Base-by-base conservation (phyloP, 2,113 vertebrate genomes). In the Jaculus jaculus region DNA sequence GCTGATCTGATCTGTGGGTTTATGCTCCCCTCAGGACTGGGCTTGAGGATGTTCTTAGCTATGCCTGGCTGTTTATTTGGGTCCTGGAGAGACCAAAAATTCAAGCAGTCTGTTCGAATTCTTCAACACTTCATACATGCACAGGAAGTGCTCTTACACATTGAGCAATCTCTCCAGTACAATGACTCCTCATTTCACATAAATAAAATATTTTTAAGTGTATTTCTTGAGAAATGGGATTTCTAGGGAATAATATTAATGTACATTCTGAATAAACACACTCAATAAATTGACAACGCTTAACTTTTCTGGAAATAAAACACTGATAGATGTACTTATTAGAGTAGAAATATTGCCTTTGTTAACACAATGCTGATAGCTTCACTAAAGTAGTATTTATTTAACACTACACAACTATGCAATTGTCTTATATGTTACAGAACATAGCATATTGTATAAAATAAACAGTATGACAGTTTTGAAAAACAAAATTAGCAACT, bases 231-330 rank as follows among this genome's bases (percentile, higher is more conserved):
- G 28, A 23, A 74, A 37, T n/a, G 8, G 3, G 74, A 10, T 60
- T 82, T n/a, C n/a, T 91, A 77, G 7, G n/a, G 88, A 73, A 54
- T 85, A 95, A n/a, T 21, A 66, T 5, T 68, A 30, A 80, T 20
- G 18, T 13, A 30, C 7, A 71, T 87, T 90, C 71, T 54, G 42
- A 66, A 83, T 79, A 90, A 72, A 61, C 13, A 63, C 71, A 24
- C 3, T 93, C 32, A 69, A n/a, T 71, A 87, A 89, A 69, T 84
- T 63, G 12, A 58, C 7, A n/a, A 79, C 18, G 80, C 75, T 71
- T 84, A 90, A 34, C 30, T 84, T 93, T 92, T 3, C 10, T 73
- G 10, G 61, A 87, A 88, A 87, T 84, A 77, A 93, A 95, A 74
- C 77, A 58, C 37, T 78, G 11, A 15, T 65, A 39, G 51, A 92